Percentiles rank a stretch among this genome's conserved stretches.
These are phyloP conservation scores for Polymixis flavicincta DNA, from an alignment of 2,888 invertebrate species.

Conservation along the genomic window DNA sequence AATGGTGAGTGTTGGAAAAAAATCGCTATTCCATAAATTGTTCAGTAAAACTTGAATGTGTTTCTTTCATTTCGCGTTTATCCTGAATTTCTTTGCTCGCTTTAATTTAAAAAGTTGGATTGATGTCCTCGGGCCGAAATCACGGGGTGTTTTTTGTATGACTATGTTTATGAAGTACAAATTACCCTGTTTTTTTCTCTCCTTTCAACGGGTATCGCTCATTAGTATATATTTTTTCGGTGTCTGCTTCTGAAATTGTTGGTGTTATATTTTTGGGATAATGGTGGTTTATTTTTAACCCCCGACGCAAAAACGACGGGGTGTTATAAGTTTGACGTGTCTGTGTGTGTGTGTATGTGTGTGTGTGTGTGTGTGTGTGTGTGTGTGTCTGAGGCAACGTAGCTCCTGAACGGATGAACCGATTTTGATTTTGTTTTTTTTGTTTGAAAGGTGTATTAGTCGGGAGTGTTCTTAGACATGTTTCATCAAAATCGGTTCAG, in stretches of 20 bases:
- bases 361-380: no score
- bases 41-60: conserved; percentile 69
- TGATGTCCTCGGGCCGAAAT: conserved; percentile 77
- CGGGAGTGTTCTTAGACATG: no score
- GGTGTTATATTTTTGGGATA: conserved; percentile 24
- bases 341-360: no score
- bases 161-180: conserved; percentile 71
- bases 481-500: no score
- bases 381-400: no score
- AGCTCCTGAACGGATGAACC: no score
- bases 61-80: conserved; percentile 74
- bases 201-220: conserved; percentile 39
- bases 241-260: conserved; percentile 14
- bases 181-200: conserved; percentile 63
- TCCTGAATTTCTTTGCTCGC: conserved; percentile 77
- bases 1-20: conserved; percentile 35
- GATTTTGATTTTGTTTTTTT: no score
- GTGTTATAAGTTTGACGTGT: no score
- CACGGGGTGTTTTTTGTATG: conserved; percentile 70
- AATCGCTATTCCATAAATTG: conserved; percentile 63
- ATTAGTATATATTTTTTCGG: conserved; percentile 23
- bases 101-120: conserved; percentile 89
- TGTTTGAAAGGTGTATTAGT: no score
- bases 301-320: no score
- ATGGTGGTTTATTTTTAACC: not conserved